These are phyloP conservation scores for Pycnomerus fuliginosus DNA, from an alignment of 2,888 invertebrate species.

Conservation along the genomic window DNA sequence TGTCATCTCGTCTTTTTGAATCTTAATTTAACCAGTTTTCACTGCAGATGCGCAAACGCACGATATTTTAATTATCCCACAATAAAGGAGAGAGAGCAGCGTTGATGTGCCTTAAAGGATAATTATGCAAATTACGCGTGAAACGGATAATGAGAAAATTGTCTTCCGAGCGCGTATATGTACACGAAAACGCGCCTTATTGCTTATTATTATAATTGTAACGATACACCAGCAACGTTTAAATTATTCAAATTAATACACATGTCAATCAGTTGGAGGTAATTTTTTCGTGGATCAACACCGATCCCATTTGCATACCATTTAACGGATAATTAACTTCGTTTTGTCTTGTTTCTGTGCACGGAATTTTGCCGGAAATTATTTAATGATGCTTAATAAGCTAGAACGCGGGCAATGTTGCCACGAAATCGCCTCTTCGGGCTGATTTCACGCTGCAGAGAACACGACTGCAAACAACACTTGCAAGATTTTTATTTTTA, in stretches of 20 bases:
- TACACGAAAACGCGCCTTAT: constrained; percentile 10
- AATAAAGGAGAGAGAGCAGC: constrained; percentile 14
- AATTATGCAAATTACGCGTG: constrained; percentile 20
- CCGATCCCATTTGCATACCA: constrained; percentile 26
- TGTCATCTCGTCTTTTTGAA: constrained; percentile 5
- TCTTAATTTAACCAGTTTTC: too few relatives aligned
- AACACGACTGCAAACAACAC: too few relatives aligned
- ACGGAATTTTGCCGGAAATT: constrained; percentile 24
- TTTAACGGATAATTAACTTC: constrained; percentile 19
- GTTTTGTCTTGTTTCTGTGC: constrained; percentile 15
- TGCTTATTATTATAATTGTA: constrained; percentile 27
- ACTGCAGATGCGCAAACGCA: constrained; percentile 4
- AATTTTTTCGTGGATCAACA: constrained; percentile 15
- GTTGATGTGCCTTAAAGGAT: constrained; percentile 23
- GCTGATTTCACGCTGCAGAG: too few relatives aligned
- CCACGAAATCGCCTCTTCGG: too few relatives aligned
- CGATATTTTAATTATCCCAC: constrained; percentile 14
- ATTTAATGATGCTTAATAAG: constrained; percentile 24
- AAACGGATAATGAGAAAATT: constrained; percentile 16
- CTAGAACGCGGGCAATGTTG: constrained; percentile 17
- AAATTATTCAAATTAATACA: constrained; percentile 30
- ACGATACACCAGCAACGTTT: constrained; percentile 25
- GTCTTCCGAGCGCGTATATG: constrained; percentile 2
- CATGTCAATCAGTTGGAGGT: constrained; percentile 29
- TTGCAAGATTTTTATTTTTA: too few relatives aligned